phyloP scores from a whole-genome alignment of 2,113 vertebrate species.

The Gorsachius goisagi region DNA sequence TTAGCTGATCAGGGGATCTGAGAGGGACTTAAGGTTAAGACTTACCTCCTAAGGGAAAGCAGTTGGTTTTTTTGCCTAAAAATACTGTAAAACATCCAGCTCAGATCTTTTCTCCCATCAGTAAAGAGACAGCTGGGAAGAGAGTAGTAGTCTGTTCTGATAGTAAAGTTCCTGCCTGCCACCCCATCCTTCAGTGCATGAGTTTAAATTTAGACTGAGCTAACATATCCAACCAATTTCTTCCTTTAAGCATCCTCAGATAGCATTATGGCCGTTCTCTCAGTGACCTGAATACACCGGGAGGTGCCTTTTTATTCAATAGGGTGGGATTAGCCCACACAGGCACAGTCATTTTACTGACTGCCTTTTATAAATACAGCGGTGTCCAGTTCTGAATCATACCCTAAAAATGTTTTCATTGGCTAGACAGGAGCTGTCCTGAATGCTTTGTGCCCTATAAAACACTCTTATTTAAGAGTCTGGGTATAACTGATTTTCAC shows the following conservation, averaged over 20 bases:
- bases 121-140: not conserved
- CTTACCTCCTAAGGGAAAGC: not conserved
- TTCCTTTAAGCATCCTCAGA: not conserved
- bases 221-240: accelerated
- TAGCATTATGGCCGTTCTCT: not conserved
- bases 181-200: not conserved
- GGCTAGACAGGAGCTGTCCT: not conserved
- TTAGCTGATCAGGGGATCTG: not conserved
- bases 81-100: not conserved
- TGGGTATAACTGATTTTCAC: not conserved
- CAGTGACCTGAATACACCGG: not conserved
- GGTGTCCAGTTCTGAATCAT: not conserved
- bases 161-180: not conserved
- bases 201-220: not conserved
- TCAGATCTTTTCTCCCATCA: not conserved
- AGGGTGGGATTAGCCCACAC: not conserved
- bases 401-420: not conserved
- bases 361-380: not conserved
- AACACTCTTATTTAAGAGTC: not conserved
- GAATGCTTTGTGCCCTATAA: not conserved
- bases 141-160: not conserved
- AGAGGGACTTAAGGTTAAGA: not conserved
- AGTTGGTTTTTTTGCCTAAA: not conserved
- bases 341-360: not conserved
- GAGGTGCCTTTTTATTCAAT: not conserved